Conservation (phyloP, 2,113 vertebrate genomes). For the Noctilio leporinus region DNA sequence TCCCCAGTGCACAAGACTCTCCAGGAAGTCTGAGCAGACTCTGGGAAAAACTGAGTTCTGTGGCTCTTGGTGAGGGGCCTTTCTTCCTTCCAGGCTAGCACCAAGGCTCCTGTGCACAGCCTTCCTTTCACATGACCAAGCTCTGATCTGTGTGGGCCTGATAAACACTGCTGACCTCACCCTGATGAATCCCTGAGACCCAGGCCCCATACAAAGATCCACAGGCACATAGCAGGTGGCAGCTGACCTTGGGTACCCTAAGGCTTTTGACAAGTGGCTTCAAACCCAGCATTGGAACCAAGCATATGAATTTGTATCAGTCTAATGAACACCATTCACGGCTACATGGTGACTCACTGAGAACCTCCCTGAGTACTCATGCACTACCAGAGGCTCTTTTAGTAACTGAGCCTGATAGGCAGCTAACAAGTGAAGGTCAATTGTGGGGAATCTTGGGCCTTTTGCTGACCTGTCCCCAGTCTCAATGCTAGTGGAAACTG, state of each 20-base stretch:
- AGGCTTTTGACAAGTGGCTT: background rate
- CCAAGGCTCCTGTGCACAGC: background rate
- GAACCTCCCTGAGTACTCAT: background rate
- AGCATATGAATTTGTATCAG: background rate
- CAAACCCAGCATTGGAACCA: background rate
- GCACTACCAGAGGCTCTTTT: background rate
- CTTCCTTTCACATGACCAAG: background rate
- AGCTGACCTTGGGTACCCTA: background rate
- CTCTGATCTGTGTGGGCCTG: background rate
- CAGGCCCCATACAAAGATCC: background rate
- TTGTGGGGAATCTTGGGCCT: background rate
- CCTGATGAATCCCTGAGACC: background rate
- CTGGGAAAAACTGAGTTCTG: background rate
- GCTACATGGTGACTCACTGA: background rate
- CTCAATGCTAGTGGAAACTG: background rate
- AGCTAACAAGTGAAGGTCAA: background rate
- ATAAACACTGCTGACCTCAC: background rate
- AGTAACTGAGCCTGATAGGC: background rate
- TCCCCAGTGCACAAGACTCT: background rate
- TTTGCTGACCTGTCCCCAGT: background rate
- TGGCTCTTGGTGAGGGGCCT: background rate
- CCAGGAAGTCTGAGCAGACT: background rate
- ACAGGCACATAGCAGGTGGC: background rate
- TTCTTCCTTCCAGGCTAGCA: background rate
- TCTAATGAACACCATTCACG: background rate